These are phyloP conservation scores for Octodonta nipae DNA, from an alignment of 2,888 invertebrate genomes.

Conservation along the genomic window DNA sequence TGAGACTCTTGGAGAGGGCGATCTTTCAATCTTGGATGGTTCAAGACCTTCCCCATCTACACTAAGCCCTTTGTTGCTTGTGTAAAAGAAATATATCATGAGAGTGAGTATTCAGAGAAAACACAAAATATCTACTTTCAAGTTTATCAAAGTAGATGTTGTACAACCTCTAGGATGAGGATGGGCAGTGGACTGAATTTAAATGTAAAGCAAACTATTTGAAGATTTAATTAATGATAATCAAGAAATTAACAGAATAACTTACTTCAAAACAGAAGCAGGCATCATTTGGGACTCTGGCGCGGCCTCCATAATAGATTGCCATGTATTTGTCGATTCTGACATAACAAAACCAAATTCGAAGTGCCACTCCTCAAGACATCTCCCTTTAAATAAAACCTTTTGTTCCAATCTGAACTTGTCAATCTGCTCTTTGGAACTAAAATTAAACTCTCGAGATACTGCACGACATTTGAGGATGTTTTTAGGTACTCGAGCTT, in stretches of 20 bases:
- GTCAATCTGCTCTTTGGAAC: slow-evolving; percentile 80
- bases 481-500: slow-evolving; percentile 92
- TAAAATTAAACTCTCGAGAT: slow-evolving; percentile 77
- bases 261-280: slow-evolving; percentile 88
- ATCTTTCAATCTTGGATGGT: too few species aligned
- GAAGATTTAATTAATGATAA: too few species aligned
- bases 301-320: slow-evolving; percentile 94
- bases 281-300: slow-evolving; percentile 99
- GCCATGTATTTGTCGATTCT: slow-evolving; percentile 98
- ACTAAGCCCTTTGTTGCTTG: too few species aligned
- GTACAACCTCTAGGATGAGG: too few species aligned
- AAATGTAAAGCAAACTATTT: too few species aligned
- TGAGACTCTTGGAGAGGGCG: too few species aligned
- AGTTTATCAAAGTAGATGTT: too few species aligned
- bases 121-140: too few species aligned
- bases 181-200: neutral
- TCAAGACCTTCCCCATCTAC: too few species aligned
- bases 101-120: too few species aligned
- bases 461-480: slow-evolving; percentile 88
- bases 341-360: slow-evolving; percentile 99
- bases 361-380: slow-evolving; percentile 97
- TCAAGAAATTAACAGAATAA: neutral
- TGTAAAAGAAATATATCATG: too few species aligned
- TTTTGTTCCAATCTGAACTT: slow-evolving; percentile 85
- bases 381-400: slow-evolving; percentile 71